Evolutionary conservation across 2,888 invertebrate genomes (phyloP), one percentile per base, ranked within the genome.

Genomic region (Hydraecia micacea): DNA sequence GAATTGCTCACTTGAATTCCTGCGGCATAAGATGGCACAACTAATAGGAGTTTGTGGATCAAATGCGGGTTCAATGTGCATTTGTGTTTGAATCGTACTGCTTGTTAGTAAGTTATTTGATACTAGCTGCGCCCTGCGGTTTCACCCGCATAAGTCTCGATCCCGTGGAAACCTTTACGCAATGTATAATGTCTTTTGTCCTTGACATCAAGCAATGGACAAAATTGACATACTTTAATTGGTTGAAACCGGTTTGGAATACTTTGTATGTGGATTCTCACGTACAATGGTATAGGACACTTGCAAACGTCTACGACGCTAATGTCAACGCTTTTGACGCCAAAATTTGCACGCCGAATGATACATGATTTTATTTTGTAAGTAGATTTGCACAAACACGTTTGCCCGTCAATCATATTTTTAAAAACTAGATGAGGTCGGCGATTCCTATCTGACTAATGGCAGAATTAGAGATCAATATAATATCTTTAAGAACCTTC

Each of bases 1-100:
- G 81, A 82, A 91, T 90, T 93, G 93, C 92, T 91, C 93, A 94
- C 91, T 89, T 85, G 91, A 87, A 95, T 95, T 94, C 94, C 94
- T 92, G 92, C 32, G 91, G 90, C 84, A 81, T 82, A 91, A 89
- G 72, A 69, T 13, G 83, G 32, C 7, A 55, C 65, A 11, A 11
- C 25, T 60, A 76, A 66, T 66, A 58, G 71, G 5, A 46, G 79
- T 84, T 86, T 81, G 66, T 86, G 83, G 77, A 82, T 82, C 81
- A 80, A 68, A 80, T 67, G 77, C 55, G 65, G 68, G 73, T 73
- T 77, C 77, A 67, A 77, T 73, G 42, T 80, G 68, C 75, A 73
- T 68, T 72, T 69, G 52, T 68, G 52, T 79, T 68, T 72, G 32
- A 73, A 28, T 60, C 5, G 32, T 58, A 39, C 9, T 39, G 46